Evolutionary conservation across 2,113 vertebrate genomes (phyloP).

Genomic region (Gobio gobio): DNA sequence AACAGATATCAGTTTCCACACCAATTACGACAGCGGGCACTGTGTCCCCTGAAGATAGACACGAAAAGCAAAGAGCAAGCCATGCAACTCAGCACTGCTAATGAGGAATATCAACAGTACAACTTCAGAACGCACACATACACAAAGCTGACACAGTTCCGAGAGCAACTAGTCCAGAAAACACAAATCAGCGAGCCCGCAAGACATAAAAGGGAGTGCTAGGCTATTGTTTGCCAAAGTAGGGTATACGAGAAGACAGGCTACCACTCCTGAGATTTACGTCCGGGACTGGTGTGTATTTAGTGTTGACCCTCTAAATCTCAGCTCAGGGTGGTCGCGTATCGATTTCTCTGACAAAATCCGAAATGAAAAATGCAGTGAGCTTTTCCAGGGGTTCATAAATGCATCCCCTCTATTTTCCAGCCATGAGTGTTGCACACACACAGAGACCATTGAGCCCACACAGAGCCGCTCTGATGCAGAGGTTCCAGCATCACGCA

Average conservation of each 20-base stretch:
- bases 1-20: conserved; percentile 30
- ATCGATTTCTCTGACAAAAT: conserved; percentile 57
- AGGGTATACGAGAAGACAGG: conserved; percentile 20
- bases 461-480: conserved; percentile 2
- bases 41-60: conserved; percentile 33
- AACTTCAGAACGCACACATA: conserved; percentile 2
- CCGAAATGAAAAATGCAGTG: conserved; percentile 42
- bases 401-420: conserved; percentile 43
- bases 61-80: conserved; percentile 7
- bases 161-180: conserved; percentile 25
- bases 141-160: conserved; percentile 14
- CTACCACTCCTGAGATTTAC: conserved; percentile 45
- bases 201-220: conserved; percentile 33
- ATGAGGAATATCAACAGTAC: conserved; percentile 42
- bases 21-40: conserved; percentile 34
- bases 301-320: conserved; percentile 53
- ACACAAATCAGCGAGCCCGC: conserved; percentile 35
- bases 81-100: conserved; percentile 12
- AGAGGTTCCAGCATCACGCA: background rate
- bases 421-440: background rate
- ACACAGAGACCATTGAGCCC: background rate
- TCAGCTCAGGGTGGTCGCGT: conserved; percentile 34
- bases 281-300: conserved; percentile 20
- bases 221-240: conserved; percentile 28
- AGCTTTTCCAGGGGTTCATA: conserved; percentile 51